Evolutionary conservation across 2,888 invertebrate species (phyloP), one percentile per base, ranked within the genome.

Genomic region (Drosophila borealis): DNA sequence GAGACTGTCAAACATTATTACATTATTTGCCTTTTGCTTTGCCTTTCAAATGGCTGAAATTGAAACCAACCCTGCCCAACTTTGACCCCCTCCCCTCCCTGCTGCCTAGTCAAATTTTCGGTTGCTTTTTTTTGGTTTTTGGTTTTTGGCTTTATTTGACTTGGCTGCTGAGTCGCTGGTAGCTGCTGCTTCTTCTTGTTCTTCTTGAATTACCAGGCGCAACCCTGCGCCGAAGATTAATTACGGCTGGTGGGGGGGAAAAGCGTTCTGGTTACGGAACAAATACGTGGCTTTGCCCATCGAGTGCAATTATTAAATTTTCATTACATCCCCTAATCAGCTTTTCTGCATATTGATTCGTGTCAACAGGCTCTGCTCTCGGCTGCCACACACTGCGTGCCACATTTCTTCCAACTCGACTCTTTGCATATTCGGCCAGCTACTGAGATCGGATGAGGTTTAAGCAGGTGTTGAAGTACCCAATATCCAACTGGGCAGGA

Each of bases 271-370:
- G 14, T 36, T 17, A 59, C 36, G 21, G 34, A 34, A 19, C 42
- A 33, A 19, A 17, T 36, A 21, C 41, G 11, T 51, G 42, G 53
- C 60, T 67, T 45, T 62, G 53, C 53, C 63, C 67, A 74, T 74
- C 59, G 88, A 72, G 71, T 76, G 78, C 83, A 90, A 90, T 90
- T 90, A 90, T 90, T 89, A 90, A 90, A 91, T 90, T 89, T 90
- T 90, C 90, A 91, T 90, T 90, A 90, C 91, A 90, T 90, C 90
- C 91, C 91, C 88, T 90, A 90, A 90, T 90, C 91, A 90, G 90
- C 88, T 90, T 90, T 85, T 68, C 69, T 85, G 80, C 79, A 78
- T 86, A 74, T 81, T 83, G 85, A 88, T 86, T 89, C 55, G 70
- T 81, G 76, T 73, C 72, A 86, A 86, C 79, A 81, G 74, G 69